These are phyloP conservation scores for Lycia hirtaria DNA, from an alignment of 2,888 invertebrate species.

Conservation along the genomic window DNA sequence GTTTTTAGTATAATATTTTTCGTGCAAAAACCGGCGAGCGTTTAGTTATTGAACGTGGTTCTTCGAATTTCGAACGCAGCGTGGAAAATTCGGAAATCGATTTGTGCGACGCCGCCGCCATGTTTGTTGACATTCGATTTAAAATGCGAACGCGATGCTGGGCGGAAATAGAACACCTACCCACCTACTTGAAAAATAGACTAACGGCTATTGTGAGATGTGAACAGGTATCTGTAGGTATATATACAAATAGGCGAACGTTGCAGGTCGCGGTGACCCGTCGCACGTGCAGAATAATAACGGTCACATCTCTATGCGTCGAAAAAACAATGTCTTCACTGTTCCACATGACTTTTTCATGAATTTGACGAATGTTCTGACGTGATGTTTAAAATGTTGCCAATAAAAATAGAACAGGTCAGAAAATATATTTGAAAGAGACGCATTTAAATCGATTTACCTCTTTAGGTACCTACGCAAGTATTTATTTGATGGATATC, in stretches of 20 bases:
- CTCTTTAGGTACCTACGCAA: neutral
- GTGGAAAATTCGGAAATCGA: constrained; percentile 71
- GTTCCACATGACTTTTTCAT: constrained; percentile 19
- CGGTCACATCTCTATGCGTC: constrained; percentile 44
- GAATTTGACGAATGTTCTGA: constrained; percentile 18
- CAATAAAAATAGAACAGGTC: neutral
- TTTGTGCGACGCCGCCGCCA: constrained; percentile 65
- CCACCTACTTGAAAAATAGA: constrained; percentile 63
- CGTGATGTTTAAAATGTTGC: neutral
- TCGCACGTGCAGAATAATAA: constrained; percentile 60
- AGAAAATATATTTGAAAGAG: neutral
- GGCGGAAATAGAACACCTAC: constrained; percentile 67
- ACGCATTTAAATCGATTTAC: neutral
- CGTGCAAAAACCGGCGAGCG: constrained; percentile 42
- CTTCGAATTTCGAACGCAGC: constrained; percentile 49
- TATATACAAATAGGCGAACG: constrained; percentile 56
- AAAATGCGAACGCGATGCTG: constrained; percentile 56
- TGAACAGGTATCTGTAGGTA: constrained; percentile 59
- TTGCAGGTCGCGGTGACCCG: constrained; percentile 56
- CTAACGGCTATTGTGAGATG: constrained; percentile 53
- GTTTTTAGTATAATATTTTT: constrained; percentile 47
- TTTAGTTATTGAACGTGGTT: constrained; percentile 45
- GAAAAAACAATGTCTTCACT: constrained; percentile 14
- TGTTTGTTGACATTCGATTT: constrained; percentile 75
- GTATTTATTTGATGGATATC: neutral